Base-by-base conservation (phyloP, 2,888 invertebrate species). In the Sminthurides aquaticus region DNA sequence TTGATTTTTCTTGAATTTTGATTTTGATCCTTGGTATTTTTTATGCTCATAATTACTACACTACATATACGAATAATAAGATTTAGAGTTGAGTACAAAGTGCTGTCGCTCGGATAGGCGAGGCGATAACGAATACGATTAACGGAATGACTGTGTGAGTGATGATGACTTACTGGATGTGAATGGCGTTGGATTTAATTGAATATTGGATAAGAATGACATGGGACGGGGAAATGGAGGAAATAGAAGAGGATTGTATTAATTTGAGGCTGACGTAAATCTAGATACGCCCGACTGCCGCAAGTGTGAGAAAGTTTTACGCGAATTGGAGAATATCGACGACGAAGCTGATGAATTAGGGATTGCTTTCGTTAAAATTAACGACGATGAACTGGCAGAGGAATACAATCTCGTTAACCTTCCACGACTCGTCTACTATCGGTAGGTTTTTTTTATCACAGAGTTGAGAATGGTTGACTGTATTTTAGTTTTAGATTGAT, bases 341-440 rank as follows among this genome's bases (percentile, higher is more conserved):
- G 92, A 94, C 77, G 93, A 94, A 79, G 93, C 93, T 43, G 93
- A 93, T 80, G 91, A 93, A 79, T 84, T 94, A 71, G 93, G 91
- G 70, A 93, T 94, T 77, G 93, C 92, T 74, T 93, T 94, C 79
- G 93, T 94, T 70, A 94, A 94, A 81, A 93, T 94, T 77, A 89
- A 91, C 77, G 94, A 94, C 78, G 90, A 92, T 80, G 86, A 86
- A 76, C 82, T 94, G 74, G 91, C 93, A 69, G 91, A 91, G 77
- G 93, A 94, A 81, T 94, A 94, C 82, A 93, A 90, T 82, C 84
- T 94, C 79, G 84, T 86, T 66, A 65, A 64, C 25, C 81, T 94
- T 77, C 94, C 94, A 76, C 88, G 88, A 77, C 83, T 94, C 76
- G 92, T 94, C 72, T 94, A 94, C 82, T 94, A 94, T 81, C 54